Base-by-base conservation (phyloP, 2,113 vertebrate species). In the Amazona vittata region DNA sequence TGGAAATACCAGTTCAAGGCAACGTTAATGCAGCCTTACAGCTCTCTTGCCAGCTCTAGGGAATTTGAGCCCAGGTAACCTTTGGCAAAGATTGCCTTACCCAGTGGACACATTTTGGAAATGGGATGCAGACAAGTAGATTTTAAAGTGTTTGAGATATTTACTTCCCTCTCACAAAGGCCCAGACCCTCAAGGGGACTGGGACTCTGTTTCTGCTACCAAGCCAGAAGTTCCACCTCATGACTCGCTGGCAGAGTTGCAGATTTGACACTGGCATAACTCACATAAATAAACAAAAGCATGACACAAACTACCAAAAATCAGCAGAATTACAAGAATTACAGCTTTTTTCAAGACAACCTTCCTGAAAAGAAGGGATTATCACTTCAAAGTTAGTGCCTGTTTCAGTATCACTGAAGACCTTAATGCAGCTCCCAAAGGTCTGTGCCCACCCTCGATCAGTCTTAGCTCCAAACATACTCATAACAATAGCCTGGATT, bases 261-360 rank as follows among this genome's bases (percentile, higher is more conserved):
- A 83, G 52, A 65, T 57, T 31, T 77, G 67, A 86, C 46, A 78
- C 18, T 49, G 88, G 20, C n/a, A 7, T 19, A 77, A 93, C 46
- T 90, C 53, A 83, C 44, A 37, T 6, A 85, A 57, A 60, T 25
- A 83, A 88, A 55, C 20, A 79, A 91, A 93, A 83, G 10, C 28
- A 29, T 5, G 9, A 24, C 43, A 50, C 5, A 78, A 65, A 64
- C n/a, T n/a, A 59, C 11, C 16, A 24, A 81, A 89, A 86, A 70
- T 47, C 5, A 70, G 25, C n/a, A 84, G 11, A 77, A 73, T 46
- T 60, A 29, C 24, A 77, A 81, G 9, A 84, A 59, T 19, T 62
- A 41, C 11, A 59, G 6, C 1, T 8, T 89, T 76, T 41, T 57
- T 25, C 19, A 65, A 50, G 31, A 49, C 55, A 63, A 75, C 63